Evolutionary conservation across 2,888 invertebrate species (phyloP).

Genomic region (Abrostola tripartita): DNA sequence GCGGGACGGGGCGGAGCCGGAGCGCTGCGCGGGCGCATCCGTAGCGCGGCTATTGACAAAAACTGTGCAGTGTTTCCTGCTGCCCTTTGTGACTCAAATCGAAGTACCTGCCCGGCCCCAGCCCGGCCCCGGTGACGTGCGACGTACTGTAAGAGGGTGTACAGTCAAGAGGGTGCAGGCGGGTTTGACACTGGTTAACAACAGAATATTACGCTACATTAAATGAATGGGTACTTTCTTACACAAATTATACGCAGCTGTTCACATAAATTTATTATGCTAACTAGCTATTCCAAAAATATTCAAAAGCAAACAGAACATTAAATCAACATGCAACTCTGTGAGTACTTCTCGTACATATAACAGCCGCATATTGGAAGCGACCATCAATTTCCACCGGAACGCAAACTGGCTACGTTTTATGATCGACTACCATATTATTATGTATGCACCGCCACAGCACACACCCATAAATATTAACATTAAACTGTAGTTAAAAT

Average conservation of each 20-base stretch:
- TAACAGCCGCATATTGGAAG: not conserved
- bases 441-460: conserved; percentile 20
- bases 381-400: conserved; percentile 21
- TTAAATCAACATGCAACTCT: conserved; percentile 23
- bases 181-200: too few species aligned
- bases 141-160: too few species aligned
- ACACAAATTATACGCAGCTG: conserved; percentile 13
- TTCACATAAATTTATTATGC: conserved; percentile 6
- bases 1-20: conserved; percentile 2
- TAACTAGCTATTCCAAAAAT: conserved; percentile 14
- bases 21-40: conserved; percentile 46
- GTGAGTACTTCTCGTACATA: conserved; percentile 3
- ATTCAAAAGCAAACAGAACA: conserved; percentile 5
- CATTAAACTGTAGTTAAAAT: conserved; percentile 36
- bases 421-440: conserved; percentile 29
- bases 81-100: conserved; percentile 17
- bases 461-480: conserved; percentile 36
- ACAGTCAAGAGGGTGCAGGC: too few species aligned
- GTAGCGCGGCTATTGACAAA: conserved; percentile 41
- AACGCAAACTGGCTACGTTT: conserved; percentile 21
- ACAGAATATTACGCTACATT: too few species aligned
- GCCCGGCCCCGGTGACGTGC: too few species aligned
- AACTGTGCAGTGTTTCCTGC: conserved; percentile 46
- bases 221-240: too few species aligned
- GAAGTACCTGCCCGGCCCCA: not conserved